Base-by-base conservation (phyloP, 2,888 invertebrate species). In the Gortyna flavago region DNA sequence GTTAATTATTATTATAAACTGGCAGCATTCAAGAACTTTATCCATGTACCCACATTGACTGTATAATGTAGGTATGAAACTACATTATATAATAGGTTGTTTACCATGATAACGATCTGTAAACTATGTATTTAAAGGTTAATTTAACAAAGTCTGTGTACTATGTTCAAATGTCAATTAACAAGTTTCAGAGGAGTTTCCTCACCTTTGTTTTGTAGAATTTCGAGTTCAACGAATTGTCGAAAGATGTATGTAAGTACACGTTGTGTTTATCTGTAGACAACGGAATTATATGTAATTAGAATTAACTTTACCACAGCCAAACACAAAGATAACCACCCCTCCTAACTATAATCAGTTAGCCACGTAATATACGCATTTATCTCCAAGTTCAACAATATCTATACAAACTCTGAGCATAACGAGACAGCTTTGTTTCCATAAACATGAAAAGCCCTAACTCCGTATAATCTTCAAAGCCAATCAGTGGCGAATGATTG, bases 401-500 rank as follows among this genome's bases (percentile, higher is more conserved):
- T 29, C 32, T 41, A 44, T 29, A 72, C 72, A 73, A 64, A 61
- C 67, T 3, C 16, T 64, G 57, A 48, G 29, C 62, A 32, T 80
- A 75, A 66, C 48, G 38, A 84, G 65, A 48, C 72, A 54, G 44
- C 59, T 77, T 81, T 81, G 75, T 84, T 79, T 73, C 67, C 70
- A 71, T 85, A 85, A 81, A 81, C 85, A 84, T 75, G 67, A 79
- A 77, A 85, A 79, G 82, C 79, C 59, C 64, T 67, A 72, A 72
- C 84, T 75, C 81, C 78, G 73, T 35, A 73, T 77, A 80, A 85
- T 88, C 82, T 82, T 80, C 80, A 83, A 87, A 88, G 78, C 81
- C 85, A 88, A 88, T 87, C 88, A 86, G 83, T 66, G 76, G 62
- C 72, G 73, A 87, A 83, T 75, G 78, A 82, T 86, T 86, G 85